These are phyloP conservation scores for Campylorhamphus procurvoides DNA, from an alignment of 2,113 vertebrate species.

Conservation along the genomic window DNA sequence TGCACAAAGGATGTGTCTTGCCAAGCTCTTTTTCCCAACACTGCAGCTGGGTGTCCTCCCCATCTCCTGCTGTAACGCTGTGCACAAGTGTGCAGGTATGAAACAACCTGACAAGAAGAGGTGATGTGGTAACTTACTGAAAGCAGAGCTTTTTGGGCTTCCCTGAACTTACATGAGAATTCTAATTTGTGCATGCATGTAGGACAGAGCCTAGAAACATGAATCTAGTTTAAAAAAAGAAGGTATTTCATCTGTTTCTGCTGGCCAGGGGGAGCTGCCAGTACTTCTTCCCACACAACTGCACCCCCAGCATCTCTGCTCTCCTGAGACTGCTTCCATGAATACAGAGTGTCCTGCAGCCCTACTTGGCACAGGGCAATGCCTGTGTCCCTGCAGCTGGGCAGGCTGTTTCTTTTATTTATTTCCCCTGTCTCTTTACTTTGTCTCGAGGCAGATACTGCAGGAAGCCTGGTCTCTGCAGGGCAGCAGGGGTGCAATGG, in stretches of 20 bases:
- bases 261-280: background rate
- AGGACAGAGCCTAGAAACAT: background rate
- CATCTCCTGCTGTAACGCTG: background rate
- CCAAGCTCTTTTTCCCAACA: background rate
- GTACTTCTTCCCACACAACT: background rate
- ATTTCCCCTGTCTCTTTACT: background rate
- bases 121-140: background rate
- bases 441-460: background rate
- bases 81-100: background rate
- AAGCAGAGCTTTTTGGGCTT: background rate
- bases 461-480: background rate
- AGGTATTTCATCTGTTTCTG: background rate
- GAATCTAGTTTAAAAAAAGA: background rate
- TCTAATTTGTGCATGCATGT: background rate
- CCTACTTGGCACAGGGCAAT: background rate
- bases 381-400: background rate
- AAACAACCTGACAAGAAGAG: background rate
- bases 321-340: background rate
- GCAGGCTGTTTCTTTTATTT: background rate
- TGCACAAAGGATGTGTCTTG: background rate
- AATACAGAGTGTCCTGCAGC: rapidly evolving
- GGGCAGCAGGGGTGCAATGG: background rate
- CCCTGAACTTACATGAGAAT: background rate
- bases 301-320: background rate
- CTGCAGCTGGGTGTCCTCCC: background rate